Evolutionary conservation across 1,140 invertebrate genomes (phyloP), one percentile per base, ranked within the genome.

Genomic region (Anastrepha obliqua): DNA sequence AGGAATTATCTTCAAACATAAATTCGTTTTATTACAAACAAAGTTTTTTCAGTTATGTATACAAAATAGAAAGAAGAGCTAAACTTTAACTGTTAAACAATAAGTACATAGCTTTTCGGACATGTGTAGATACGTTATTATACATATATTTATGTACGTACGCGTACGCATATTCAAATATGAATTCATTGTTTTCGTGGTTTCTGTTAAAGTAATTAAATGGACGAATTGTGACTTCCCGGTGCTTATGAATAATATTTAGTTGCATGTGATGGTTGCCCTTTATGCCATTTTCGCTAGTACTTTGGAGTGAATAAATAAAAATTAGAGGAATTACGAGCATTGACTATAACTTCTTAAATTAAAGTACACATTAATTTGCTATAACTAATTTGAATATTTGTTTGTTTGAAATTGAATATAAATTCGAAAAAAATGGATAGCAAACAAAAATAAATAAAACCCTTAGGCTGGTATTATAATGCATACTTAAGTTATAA

Each of bases 141-240:
- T 74, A 51, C n/a, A n/a, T n/a, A n/a, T n/a, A n/a, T 29, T 42
- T n/a, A 47, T 0, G 15, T 47, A 74, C 44, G 39, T 47, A 5
- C 15, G 7, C 5, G 9, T 67, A 3, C 13, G 7, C 44, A 11
- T 39, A 74, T 15, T 74, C 8, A 29, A 74, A 47, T 74, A 74
- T 17, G 5, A 47, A 74, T 74, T 74, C 39, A 55, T 74, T 74
- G 47, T 29, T 81, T 55, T 20, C 20, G 11, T 55, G 17, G 9
- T 55, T 55, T 29, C 17, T 9, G 9, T 11, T 55, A 81, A 81
- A 81, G 74, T 81, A 81, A 81, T 81, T 20, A 29, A 81, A 55
- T 81, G 51, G 74, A 81, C 74, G 74, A 81, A 81, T 51, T 58
- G 29, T 39, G 17, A 55, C 11, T 1, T 17, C 6, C 55, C 44